Percentiles rank a stretch among this genome's conserved stretches.
Conservation (phyloP, 2,888 invertebrate species). For the Augochlorella aurata region DNA sequence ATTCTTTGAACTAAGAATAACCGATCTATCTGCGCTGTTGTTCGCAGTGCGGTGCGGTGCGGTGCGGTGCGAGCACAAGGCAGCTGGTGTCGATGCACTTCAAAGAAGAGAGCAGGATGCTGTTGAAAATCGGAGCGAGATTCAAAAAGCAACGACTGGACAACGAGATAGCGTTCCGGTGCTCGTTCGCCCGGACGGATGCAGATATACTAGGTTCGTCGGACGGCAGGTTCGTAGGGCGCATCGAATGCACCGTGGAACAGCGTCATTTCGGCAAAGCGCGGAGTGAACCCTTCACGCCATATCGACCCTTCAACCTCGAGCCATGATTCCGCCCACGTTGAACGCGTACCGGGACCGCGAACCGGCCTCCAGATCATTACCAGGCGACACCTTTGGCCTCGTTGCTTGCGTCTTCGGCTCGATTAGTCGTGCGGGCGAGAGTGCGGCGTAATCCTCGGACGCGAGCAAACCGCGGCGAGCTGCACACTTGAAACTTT, state of each 20-base stretch:
- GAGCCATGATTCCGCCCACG: conserved; percentile 57
- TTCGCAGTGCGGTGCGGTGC: no score
- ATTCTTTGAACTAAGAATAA: not conserved
- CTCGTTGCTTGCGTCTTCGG: not conserved
- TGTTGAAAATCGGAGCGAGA: not conserved
- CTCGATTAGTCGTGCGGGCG: not conserved
- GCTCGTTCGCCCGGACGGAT: not conserved
- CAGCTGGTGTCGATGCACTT: conserved; percentile 25
- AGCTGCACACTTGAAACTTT: conserved; percentile 48
- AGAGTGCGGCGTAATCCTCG: not conserved
- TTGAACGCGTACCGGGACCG: conserved; percentile 28
- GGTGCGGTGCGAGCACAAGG: not conserved
- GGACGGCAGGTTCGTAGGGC: not conserved
- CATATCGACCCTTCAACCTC: conserved; percentile 64
- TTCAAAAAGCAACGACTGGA: not conserved
- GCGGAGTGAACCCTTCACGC: conserved; percentile 48
- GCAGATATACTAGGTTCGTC: not conserved
- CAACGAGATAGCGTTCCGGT: no score
- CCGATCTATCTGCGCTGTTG: not conserved
- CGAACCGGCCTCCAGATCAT: conserved; percentile 39
- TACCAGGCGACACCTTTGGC: conserved; percentile 14
- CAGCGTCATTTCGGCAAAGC: conserved; percentile 55
- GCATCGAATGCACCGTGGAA: conserved; percentile 39
- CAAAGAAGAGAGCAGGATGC: not conserved
- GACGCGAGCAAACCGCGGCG: not conserved